phyloP scores from a whole-genome alignment of 1,140 invertebrate species.

The Brachionus paranguensis region DNA sequence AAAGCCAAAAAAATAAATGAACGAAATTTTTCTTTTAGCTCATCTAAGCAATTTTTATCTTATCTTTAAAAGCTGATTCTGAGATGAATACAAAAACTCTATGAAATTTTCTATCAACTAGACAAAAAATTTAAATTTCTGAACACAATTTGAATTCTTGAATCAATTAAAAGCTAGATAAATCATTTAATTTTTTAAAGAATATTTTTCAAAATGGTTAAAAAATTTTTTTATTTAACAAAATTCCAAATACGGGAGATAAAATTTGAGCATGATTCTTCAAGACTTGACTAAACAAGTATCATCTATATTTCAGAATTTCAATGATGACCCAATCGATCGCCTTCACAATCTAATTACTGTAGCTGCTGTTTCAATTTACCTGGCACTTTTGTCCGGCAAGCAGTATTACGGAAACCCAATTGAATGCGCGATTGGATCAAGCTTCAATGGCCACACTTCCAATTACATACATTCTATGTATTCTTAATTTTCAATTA shows the following conservation, averaged over 20 bases:
- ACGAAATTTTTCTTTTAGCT: neutral
- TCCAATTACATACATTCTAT: slow-evolving; percentile 28
- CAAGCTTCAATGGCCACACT: neutral
- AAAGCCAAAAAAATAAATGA: neutral
- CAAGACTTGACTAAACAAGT: neutral
- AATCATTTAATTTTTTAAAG: slow-evolving; percentile 11
- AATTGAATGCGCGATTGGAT: slow-evolving; percentile 2
- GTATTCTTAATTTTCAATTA: neutral
- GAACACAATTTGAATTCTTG: slow-evolving; percentile 4
- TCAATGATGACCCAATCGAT: slow-evolving; percentile 35
- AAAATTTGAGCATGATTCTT: neutral
- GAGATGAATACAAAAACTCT: neutral
- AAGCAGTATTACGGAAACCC: slow-evolving; percentile 38
- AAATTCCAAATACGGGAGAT: neutral
- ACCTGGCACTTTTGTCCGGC: neutral
- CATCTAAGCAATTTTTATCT: neutral
- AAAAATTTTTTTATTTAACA: neutral
- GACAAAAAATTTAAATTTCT: neutral
- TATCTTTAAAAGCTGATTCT: neutral
- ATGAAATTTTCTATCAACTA: neutral
- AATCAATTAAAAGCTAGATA: slow-evolving; percentile 29
- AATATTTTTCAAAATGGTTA: neutral
- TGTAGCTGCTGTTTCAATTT: neutral
- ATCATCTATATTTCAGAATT: neutral
- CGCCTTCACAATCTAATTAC: neutral